phyloP scores from a whole-genome alignment of 2,113 vertebrate species.

The Gavia stellata region DNA sequence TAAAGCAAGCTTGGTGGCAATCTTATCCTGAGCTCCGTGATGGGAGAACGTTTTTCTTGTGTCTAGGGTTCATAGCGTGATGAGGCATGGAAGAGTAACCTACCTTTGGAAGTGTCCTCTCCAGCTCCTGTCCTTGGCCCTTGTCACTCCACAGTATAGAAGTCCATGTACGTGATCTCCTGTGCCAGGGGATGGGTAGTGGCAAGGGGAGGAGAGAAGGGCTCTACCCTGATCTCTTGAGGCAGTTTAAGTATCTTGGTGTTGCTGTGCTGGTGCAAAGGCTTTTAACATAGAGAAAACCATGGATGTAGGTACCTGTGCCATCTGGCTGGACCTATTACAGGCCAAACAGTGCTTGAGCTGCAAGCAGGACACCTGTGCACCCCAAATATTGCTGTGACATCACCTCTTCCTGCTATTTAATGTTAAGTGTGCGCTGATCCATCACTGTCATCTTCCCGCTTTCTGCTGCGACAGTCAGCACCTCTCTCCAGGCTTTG shows the following conservation, averaged over 20 bases:
- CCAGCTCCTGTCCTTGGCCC: not conserved
- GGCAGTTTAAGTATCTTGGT: not conserved
- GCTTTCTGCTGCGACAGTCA: fast-evolving
- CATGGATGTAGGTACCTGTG: not conserved
- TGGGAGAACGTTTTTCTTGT: not conserved
- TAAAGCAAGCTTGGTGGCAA: not conserved
- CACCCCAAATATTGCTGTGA: not conserved
- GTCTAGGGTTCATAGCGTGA: not conserved
- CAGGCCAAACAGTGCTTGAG: not conserved
- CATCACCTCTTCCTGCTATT: not conserved
- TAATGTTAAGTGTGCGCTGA: not conserved
- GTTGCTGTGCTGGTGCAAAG: not conserved
- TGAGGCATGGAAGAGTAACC: not conserved
- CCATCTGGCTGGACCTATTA: not conserved
- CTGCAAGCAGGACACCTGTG: not conserved
- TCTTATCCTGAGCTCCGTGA: not conserved
- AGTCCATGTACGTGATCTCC: not conserved
- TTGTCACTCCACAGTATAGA: not conserved
- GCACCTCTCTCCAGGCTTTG: not conserved
- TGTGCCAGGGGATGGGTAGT: not conserved
- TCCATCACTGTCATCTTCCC: not conserved
- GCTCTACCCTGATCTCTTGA: not conserved
- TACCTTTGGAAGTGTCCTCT: not conserved
- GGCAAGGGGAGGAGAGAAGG: not conserved
- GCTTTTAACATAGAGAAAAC: not conserved